These are phyloP conservation scores for Arizona elegans DNA, from an alignment of 2,113 vertebrate species.

Conservation along the genomic window DNA sequence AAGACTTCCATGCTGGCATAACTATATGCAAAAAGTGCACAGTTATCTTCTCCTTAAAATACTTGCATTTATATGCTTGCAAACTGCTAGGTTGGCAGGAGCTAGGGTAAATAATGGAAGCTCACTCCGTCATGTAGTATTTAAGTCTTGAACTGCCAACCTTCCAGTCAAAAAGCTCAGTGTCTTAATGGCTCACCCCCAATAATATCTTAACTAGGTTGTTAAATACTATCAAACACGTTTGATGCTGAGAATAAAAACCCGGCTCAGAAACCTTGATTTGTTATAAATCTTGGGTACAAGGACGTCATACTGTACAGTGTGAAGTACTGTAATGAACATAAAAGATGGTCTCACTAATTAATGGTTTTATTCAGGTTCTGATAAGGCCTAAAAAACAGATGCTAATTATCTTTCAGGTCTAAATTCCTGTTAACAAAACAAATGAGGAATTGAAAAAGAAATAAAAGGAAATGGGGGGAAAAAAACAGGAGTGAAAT, in stretches of 20 bases:
- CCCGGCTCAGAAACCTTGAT: background rate
- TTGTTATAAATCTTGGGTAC: background rate
- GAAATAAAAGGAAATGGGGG: background rate
- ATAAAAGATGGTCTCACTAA: background rate
- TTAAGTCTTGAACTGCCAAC: too few species aligned
- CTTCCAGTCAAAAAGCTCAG: too few species aligned
- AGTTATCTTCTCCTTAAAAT: background rate
- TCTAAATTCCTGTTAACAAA: background rate
- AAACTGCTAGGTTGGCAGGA: too few species aligned
- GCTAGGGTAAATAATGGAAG: too few species aligned
- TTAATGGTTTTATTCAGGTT: background rate
- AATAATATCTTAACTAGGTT: too few species aligned
- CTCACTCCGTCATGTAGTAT: too few species aligned
- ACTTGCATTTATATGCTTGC: too few species aligned
- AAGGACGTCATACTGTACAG: background rate
- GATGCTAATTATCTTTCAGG: background rate
- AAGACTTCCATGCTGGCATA: background rate
- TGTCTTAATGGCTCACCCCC: too few species aligned
- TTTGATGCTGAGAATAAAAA: background rate
- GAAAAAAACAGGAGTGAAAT: too few species aligned
- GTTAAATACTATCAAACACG: background rate
- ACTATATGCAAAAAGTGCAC: background rate
- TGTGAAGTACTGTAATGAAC: background rate
- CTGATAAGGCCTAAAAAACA: background rate
- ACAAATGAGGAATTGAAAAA: background rate